These are phyloP conservation scores for Montifringilla adamsi DNA, from an alignment of 2,113 vertebrate genomes.

Conservation along the genomic window DNA sequence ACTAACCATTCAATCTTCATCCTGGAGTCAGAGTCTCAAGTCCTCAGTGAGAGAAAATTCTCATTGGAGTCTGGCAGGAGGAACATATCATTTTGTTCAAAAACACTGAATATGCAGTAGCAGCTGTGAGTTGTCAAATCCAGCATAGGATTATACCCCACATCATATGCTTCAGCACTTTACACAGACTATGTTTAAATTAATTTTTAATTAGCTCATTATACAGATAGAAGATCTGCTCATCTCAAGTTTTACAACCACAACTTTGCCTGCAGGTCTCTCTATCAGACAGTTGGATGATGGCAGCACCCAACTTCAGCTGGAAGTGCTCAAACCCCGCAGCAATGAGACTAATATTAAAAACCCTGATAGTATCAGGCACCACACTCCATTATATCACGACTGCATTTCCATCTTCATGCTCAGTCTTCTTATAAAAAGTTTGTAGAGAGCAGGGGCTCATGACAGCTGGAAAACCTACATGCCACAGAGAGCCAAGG, in stretches of 20 bases:
- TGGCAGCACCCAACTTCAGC: constrained; percentile 12
- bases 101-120: constrained; percentile 28
- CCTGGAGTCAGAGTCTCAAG: neutral
- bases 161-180: constrained; percentile 44
- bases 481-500: neutral
- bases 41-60: neutral
- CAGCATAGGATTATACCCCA: constrained; percentile 31
- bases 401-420: constrained; percentile 20
- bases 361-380: constrained; percentile 42
- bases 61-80: neutral
- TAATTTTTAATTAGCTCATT: constrained; percentile 68
- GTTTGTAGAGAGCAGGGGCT: neutral
- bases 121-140: constrained; percentile 44
- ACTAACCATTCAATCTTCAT: neutral
- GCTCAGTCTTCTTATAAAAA: neutral
- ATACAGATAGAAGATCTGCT: constrained; percentile 57
- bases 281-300: constrained; percentile 35
- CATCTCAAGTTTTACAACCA: constrained; percentile 39
- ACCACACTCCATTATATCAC: constrained; percentile 42
- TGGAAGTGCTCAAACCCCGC: neutral
- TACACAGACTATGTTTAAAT: constrained; percentile 51
- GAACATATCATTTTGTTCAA: neutral
- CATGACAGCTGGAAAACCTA: neutral
- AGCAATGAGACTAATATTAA: constrained; percentile 50
- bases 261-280: constrained; percentile 49